A percentile compares a stretch with the other conserved stretches of the same genome.
These are phyloP conservation scores for Odocoileus hemionus DNA, from an alignment of 2,113 vertebrate genomes.

Conservation along the genomic window DNA sequence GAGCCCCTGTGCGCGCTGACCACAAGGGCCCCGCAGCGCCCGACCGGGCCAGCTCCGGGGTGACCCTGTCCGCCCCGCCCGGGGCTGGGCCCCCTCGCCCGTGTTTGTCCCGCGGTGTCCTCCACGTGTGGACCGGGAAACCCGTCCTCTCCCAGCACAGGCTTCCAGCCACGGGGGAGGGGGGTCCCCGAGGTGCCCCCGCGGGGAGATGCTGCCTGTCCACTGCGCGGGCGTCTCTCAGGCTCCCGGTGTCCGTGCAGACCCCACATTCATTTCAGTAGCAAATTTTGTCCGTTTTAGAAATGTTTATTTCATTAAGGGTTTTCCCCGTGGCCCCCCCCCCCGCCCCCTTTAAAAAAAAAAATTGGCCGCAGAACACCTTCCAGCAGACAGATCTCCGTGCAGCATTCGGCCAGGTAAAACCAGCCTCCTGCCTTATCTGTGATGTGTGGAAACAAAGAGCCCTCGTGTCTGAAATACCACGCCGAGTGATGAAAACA, in stretches of 20 bases:
- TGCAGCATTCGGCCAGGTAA: rapidly evolving
- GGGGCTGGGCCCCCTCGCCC: neutral
- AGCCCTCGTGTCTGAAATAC: neutral
- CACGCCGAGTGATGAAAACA: neutral
- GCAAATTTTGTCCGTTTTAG: neutral
- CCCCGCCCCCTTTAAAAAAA: rapidly evolving
- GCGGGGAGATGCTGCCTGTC: neutral
- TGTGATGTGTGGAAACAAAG: neutral
- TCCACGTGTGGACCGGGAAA: neutral
- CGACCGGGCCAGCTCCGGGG: neutral
- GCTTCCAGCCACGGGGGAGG: neutral
- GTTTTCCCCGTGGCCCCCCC: rapidly evolving
- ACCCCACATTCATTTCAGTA: neutral
- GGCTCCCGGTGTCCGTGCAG: neutral
- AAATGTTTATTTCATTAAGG: neutral
- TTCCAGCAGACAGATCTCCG: rapidly evolving
- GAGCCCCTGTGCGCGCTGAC: neutral
- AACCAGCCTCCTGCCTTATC: neutral
- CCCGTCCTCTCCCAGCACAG: neutral
- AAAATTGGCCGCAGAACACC: neutral
- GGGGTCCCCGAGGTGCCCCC: neutral
- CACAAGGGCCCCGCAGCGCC: neutral
- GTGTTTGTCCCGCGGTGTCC: neutral
- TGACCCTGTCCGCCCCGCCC: neutral
- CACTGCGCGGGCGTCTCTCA: neutral